Evolutionary conservation across 2,113 vertebrate genomes (phyloP).

Genomic region (Struthidea cinerea): DNA sequence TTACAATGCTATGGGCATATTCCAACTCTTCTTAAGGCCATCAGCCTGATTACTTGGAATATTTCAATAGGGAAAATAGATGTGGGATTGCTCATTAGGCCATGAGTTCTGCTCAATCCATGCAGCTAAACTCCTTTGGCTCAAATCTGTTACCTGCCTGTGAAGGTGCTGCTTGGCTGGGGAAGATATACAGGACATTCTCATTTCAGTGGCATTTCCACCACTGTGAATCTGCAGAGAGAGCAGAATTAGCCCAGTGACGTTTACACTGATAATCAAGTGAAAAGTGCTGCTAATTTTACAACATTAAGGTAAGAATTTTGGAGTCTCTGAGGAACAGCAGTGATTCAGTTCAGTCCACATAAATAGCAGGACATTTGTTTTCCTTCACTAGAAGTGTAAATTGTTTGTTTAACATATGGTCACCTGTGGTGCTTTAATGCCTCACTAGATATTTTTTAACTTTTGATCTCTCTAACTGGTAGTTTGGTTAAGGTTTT

Average conservation of each 20-base stretch:
- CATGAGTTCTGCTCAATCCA: neutral
- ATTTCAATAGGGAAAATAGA: neutral
- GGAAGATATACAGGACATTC: neutral
- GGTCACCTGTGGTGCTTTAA: slow-evolving; percentile 54
- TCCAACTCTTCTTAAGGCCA: neutral
- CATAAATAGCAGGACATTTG: slow-evolving; percentile 26
- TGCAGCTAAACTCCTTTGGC: neutral
- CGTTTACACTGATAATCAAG: slow-evolving; percentile 19
- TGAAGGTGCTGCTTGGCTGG: neutral
- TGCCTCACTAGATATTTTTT: slow-evolving; percentile 17
- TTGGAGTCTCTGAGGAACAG: neutral
- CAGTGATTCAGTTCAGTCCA: neutral
- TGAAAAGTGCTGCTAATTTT: slow-evolving; percentile 48
- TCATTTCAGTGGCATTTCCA: neutral
- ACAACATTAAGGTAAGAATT: neutral
- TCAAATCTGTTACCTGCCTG: neutral
- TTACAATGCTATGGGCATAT: neutral
- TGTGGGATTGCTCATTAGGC: neutral
- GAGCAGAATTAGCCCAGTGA: neutral
- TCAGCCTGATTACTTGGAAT: neutral
- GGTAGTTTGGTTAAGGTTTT: neutral
- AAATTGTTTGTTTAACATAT: slow-evolving; percentile 64
- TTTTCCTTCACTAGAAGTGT: slow-evolving; percentile 49
- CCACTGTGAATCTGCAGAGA: neutral
- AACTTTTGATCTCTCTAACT: slow-evolving; percentile 63